Evolutionary conservation across 1,140 invertebrate genomes (phyloP).

Genomic region (Cyclargus thomasi): DNA sequence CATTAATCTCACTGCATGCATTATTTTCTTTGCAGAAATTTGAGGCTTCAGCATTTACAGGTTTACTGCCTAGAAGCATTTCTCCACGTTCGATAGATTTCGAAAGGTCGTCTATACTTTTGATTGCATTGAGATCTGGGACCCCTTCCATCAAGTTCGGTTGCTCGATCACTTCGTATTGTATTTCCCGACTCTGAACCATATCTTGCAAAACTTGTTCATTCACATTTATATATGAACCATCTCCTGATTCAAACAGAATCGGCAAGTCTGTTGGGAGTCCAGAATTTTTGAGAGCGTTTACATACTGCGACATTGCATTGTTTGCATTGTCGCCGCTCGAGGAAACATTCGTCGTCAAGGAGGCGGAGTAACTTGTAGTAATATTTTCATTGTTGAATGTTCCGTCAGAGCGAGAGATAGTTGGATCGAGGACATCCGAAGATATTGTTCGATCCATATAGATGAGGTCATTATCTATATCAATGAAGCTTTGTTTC

Average conservation of each 20-base stretch:
- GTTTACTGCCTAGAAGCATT: conserved; percentile 51
- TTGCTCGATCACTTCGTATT: conserved; percentile 75
- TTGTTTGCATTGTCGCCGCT: conserved; percentile 40
- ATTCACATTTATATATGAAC: conserved; percentile 75
- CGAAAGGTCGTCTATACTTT: conserved; percentile 70
- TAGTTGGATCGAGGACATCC: conserved; percentile 46
- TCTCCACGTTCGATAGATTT: conserved; percentile 67
- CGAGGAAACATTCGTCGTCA: conserved; percentile 33
- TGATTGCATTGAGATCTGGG: conserved; percentile 65
- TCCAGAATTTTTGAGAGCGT: conserved; percentile 74
- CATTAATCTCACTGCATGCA: conserved; percentile 46
- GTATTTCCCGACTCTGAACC: conserved; percentile 73
- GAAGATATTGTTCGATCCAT: conserved; percentile 56
- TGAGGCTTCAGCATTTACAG: conserved; percentile 30
- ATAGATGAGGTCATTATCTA: conserved; percentile 62
- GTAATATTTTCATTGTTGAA: conserved; percentile 48
- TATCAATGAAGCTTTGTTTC: conserved; percentile 50
- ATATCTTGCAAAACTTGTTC: conserved; percentile 76
- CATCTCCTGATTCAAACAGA: conserved; percentile 75
- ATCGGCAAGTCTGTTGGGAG: conserved; percentile 75
- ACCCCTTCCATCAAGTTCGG: conserved; percentile 70
- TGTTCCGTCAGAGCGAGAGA: conserved; percentile 46
- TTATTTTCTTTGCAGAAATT: conserved; percentile 44
- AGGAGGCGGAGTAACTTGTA: conserved; percentile 42
- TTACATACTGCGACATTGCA: conserved; percentile 72